phyloP scores from a whole-genome alignment of 2,797 vertebrate genomes.

The Cryptoblepharus egeriae region DNA sequence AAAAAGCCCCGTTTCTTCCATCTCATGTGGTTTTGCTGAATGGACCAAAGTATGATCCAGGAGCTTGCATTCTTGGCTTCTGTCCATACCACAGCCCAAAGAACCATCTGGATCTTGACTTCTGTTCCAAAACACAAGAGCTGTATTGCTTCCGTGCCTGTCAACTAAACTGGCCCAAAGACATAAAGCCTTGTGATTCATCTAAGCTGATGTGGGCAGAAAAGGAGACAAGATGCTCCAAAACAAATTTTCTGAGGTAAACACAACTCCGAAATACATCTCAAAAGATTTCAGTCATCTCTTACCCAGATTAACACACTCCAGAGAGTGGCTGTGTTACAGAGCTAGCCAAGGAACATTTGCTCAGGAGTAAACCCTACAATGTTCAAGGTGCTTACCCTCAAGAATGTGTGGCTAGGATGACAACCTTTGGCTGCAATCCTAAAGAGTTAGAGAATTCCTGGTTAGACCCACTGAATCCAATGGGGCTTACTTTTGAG shows the following conservation, averaged over 20 bases:
- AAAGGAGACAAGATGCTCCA: not conserved
- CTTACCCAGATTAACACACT: not conserved
- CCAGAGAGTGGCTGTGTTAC: not conserved
- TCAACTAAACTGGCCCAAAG: not conserved
- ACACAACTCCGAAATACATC: not conserved
- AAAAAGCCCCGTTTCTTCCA: not conserved
- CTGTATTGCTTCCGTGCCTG: fast-evolving
- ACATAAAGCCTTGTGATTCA: conserved; percentile 10
- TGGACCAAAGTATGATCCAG: conserved; percentile 10
- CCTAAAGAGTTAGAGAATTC: too few relatives aligned
- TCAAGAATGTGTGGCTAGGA: too few relatives aligned
- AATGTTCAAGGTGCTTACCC: too few relatives aligned
- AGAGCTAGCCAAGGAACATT: too few relatives aligned
- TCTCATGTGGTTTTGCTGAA: conserved; percentile 1
- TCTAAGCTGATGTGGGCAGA: not conserved
- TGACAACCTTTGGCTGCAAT: too few relatives aligned
- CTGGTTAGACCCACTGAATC: too few relatives aligned
- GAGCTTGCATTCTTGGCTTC: conserved; percentile 11
- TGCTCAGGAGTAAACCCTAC: too few relatives aligned
- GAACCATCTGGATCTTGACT: not conserved
- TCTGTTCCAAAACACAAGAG: fast-evolving
- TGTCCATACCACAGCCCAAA: not conserved
- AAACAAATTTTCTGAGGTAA: not conserved
- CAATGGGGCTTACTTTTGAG: too few relatives aligned
- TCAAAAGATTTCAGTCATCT: not conserved